Evolutionary conservation across 2,797 vertebrate genomes (phyloP).

Genomic region (Salarias fasciatus): DNA sequence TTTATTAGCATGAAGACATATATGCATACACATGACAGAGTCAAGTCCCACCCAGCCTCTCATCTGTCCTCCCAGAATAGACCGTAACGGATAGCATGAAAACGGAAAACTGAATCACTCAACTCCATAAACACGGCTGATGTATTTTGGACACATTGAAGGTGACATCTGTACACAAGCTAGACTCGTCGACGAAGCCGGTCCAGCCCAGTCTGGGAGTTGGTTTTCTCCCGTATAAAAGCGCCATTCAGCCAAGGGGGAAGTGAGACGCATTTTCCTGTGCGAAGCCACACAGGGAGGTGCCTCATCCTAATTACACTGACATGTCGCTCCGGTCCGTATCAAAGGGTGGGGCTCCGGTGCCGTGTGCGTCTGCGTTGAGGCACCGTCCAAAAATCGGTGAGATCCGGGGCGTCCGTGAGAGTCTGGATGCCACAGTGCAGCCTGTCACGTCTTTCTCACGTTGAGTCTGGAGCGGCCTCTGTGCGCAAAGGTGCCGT

Average conservation of each 20-base stretch:
- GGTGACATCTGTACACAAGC: constrained; percentile 71
- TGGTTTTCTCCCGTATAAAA: constrained; percentile 66
- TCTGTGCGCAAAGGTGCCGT: constrained; percentile 35
- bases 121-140: constrained; percentile 59
- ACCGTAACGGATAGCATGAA: constrained; percentile 46
- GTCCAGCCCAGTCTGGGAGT: constrained; percentile 66
- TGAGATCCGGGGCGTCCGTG: constrained; percentile 46
- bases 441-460: constrained; percentile 59
- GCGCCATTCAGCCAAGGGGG: constrained; percentile 73
- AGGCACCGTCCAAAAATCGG: constrained; percentile 50
- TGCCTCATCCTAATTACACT: constrained; percentile 73
- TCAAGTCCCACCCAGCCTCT: constrained; percentile 24
- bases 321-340: constrained; percentile 78
- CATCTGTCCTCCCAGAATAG: constrained; percentile 36
- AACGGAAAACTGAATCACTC: constrained; percentile 60
- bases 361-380: constrained; percentile 59
- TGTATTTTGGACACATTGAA: constrained; percentile 57
- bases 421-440: constrained; percentile 40
- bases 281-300: constrained; percentile 72
- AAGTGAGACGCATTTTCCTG: constrained; percentile 78
- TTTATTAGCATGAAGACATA: constrained; percentile 61
- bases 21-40: constrained; percentile 35
- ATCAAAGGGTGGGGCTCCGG: constrained; percentile 75
- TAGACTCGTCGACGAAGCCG: constrained; percentile 70
- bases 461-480: constrained; percentile 35